Base-by-base conservation (phyloP, 2,888 invertebrate genomes). In the Cryptocephalus primarius region DNA sequence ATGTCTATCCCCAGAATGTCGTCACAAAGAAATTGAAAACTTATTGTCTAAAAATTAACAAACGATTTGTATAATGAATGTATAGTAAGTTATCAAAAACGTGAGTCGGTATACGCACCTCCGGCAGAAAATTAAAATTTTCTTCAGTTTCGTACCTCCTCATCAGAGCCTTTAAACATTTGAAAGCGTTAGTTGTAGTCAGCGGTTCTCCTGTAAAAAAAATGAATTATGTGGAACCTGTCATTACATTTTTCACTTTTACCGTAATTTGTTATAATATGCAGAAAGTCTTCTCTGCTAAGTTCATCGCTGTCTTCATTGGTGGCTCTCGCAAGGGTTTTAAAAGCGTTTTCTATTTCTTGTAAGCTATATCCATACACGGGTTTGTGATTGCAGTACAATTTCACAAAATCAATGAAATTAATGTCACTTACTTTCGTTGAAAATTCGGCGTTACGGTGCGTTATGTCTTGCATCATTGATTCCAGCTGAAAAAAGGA, bases 311-410 rank as follows among this genome's bases (percentile, higher is more conserved):
- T 45, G 12, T 34, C 38, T 8, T 47, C 42, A 32, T 56, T 50
- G 10, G 55, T 55, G 10, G 52, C 49, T 13, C 22, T n/a, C n/a
- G 42, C 11, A 8, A 40, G 10, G 38, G 44, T 32, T 9, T 71
- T 54, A 68, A 59, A 82, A 1, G 76, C 73, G 39, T 67, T 60
- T 46, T 68, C 65, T n/a, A 82, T 55, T 33, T 70, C 65, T 32
- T 61, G 62, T 47, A 66, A 62, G 12, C 66, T 71, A 51, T 78
- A 72, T 0, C 79, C 78, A 55, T 76, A 73, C 1, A 74, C 76
- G 1, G 82, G 82, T 51, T 79, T 74, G 60, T 83, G 81, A 63
- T 83, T 84, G 41, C 83, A 60, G 57, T 79, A 83, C 11, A 83
- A 64, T 59, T 75, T 78, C 1, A 83, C 76, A 51, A 81, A 79